Evolutionary conservation across 2,888 invertebrate species (phyloP).

Genomic region (Sicus ferrugineus): DNA sequence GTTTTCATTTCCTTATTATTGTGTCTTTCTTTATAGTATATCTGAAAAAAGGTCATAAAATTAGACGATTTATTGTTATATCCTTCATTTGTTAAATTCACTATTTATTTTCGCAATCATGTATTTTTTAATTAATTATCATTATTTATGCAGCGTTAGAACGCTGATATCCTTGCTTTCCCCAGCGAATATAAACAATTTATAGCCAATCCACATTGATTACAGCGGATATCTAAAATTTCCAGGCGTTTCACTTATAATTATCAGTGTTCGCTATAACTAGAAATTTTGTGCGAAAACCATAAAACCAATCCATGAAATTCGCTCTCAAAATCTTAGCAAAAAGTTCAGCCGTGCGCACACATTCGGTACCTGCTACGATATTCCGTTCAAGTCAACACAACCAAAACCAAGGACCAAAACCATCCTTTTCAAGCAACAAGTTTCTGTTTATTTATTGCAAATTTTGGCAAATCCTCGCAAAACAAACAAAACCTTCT

Average conservation of each 20-base stretch:
- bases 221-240: neutral
- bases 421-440: neutral
- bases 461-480: conserved; percentile 23
- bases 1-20: too few species aligned
- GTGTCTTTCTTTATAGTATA: too few species aligned
- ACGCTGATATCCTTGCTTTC: neutral
- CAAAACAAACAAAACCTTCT: conserved; percentile 32
- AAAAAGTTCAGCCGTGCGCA: neutral
- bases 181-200: neutral
- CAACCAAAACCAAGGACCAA: too few species aligned
- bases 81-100: too few species aligned
- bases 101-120: too few species aligned
- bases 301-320: conserved; percentile 29
- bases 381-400: neutral
- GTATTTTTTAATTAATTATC: too few species aligned
- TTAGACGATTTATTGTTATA: too few species aligned
- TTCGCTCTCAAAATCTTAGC: conserved; percentile 1
- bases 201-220: neutral
- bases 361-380: neutral
- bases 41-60: too few species aligned
- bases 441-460: conserved; percentile 23
- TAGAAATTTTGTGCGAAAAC: conserved; percentile 19
- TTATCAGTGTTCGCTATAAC: neutral
- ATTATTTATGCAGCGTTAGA: too few species aligned
- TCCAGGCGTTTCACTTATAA: conserved; percentile 7